These are phyloP conservation scores for Phytoseiulus persimilis DNA, from an alignment of 2,888 invertebrate species.

Conservation along the genomic window DNA sequence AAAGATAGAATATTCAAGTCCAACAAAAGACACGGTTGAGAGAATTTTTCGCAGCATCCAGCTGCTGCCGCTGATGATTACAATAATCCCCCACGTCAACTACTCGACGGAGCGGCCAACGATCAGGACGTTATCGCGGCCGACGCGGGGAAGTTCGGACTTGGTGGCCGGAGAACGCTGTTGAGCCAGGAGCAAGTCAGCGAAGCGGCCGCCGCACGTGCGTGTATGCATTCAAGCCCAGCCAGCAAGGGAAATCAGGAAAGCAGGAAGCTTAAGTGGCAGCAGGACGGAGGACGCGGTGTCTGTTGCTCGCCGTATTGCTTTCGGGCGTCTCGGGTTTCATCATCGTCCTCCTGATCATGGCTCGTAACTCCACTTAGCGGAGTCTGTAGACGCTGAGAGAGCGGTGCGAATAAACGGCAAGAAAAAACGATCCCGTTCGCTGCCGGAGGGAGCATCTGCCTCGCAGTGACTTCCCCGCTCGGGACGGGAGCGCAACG, in stretches of 20 bases:
- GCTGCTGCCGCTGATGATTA: not conserved
- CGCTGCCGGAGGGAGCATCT: not conserved
- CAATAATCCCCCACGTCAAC: not conserved
- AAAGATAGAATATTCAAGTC: not conserved
- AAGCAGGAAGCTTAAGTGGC: not conserved
- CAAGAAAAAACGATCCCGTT: not conserved
- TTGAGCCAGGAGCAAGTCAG: not conserved
- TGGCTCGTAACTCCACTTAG: not conserved
- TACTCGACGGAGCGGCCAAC: not conserved
- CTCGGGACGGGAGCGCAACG: too few relatives aligned
- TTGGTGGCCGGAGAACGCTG: not conserved
- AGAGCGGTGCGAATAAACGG: not conserved
- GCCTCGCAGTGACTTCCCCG: not conserved
- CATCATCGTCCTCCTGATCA: not conserved
- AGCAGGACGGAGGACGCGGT: not conserved
- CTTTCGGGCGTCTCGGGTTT: not conserved
- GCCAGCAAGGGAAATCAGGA: not conserved
- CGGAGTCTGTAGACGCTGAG: not conserved
- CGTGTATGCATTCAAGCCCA: not conserved
- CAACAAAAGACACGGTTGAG: not conserved
- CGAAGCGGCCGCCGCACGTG: not conserved
- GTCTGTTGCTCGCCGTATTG: not conserved
- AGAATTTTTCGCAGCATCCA: not conserved
- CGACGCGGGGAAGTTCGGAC: not conserved
- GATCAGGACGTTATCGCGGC: not conserved